A percentile compares a stretch with the other conserved stretches of the same genome.
phyloP scores from a whole-genome alignment of 2,797 vertebrate genomes.

The Propithecus perrieri region DNA sequence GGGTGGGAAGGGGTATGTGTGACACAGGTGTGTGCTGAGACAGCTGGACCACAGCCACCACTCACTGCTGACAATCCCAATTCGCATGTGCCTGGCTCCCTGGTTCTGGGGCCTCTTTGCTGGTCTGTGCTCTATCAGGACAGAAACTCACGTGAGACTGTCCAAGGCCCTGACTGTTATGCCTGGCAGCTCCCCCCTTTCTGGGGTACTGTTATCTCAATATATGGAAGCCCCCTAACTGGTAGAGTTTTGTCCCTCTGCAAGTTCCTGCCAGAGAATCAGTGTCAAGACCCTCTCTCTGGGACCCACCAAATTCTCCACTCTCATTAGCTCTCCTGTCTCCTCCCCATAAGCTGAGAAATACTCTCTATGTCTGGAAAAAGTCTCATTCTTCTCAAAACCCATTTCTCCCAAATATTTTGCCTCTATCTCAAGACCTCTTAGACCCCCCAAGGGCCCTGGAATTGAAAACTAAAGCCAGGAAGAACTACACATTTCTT shows the following conservation, averaged over 20 bases:
- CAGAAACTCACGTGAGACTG: not conserved
- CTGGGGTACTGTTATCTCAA: not conserved
- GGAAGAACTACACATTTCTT: not conserved
- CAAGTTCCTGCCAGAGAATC: not conserved
- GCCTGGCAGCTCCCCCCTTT: not conserved
- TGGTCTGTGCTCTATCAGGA: not conserved
- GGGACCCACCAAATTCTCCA: not conserved
- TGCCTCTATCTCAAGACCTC: not conserved
- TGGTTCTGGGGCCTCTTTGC: not conserved
- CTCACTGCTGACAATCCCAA: not conserved
- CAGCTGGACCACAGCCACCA: not conserved
- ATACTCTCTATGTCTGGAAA: not conserved
- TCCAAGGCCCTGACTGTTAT: not conserved
- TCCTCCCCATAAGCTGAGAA: not conserved
- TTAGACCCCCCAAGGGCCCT: not conserved
- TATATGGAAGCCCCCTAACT: not conserved
- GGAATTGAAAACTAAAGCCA: not conserved
- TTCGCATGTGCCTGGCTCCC: not conserved
- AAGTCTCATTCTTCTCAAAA: not conserved
- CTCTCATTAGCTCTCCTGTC: not conserved
- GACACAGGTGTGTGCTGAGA: not conserved
- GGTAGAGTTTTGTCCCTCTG: not conserved
- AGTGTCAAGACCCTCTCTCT: not conserved
- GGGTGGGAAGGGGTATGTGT: not conserved
- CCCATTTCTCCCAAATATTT: not conserved